These are phyloP conservation scores for Gorilla gorilla DNA, from an alignment of 2,113 vertebrate species.

Conservation along the genomic window DNA sequence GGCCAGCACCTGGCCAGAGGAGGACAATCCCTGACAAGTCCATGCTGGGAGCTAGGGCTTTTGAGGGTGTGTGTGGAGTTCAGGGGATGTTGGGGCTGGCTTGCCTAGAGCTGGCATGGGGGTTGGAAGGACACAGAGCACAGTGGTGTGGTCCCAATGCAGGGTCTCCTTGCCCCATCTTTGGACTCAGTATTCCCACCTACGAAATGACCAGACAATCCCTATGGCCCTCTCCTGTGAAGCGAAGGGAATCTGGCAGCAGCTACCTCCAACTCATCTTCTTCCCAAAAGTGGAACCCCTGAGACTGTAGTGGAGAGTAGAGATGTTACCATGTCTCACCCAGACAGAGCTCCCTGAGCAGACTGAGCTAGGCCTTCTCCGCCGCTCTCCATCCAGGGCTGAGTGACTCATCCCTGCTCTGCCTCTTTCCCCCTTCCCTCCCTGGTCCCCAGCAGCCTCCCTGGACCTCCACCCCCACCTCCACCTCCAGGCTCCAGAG, in stretches of 20 bases:
- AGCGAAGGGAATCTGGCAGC: neutral
- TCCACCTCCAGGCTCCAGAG: neutral
- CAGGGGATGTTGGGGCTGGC: neutral
- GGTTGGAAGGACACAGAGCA: neutral
- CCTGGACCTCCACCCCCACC: neutral
- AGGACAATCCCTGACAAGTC: neutral
- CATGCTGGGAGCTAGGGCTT: neutral
- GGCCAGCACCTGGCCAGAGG: neutral
- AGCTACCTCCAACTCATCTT: neutral
- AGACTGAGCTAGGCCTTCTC: neutral
- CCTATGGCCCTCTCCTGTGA: neutral
- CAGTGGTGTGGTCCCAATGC: neutral
- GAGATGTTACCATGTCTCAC: neutral
- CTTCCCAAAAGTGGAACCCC: neutral
- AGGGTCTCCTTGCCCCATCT: neutral
- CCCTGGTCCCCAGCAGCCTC: neutral
- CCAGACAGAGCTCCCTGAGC: neutral
- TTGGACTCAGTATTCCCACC: neutral
- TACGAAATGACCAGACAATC: neutral
- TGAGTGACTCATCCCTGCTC: constrained; percentile 35
- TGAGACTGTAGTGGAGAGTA: neutral
- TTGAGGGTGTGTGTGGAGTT: neutral
- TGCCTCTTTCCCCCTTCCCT: neutral
- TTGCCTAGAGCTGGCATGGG: neutral
- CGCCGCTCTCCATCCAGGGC: constrained; percentile 1